A percentile compares a stretch with the other conserved stretches of the same genome.
These are phyloP conservation scores for Tethea ocularis DNA, from an alignment of 2,888 invertebrate species.

Conservation along the genomic window DNA sequence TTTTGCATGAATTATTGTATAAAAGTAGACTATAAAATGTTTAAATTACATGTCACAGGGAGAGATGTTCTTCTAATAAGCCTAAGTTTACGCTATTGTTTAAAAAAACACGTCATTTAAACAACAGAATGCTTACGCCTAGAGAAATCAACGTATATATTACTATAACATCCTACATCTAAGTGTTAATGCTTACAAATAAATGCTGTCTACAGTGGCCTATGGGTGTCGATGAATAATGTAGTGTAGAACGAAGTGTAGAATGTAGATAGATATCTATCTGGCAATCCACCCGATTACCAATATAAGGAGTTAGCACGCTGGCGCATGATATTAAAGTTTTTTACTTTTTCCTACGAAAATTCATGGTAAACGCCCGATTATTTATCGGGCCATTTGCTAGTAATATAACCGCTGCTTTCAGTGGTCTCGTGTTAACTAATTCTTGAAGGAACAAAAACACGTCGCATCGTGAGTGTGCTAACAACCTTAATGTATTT, in stretches of 20 bases:
- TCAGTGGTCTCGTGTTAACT: no score
- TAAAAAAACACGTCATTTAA: constrained; percentile 58
- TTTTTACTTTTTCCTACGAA: no score
- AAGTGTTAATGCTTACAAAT: constrained; percentile 79
- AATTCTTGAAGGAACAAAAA: no score
- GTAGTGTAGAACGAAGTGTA: neutral
- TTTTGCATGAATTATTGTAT: constrained; percentile 39
- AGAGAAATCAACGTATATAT: constrained; percentile 83
- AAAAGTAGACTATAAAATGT: constrained; percentile 30
- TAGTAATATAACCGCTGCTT: neutral
- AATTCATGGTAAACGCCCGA: no score
- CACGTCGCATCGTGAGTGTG: neutral
- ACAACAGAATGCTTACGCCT: constrained; percentile 75
- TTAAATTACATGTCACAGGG: constrained; percentile 46
- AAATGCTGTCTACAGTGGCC: constrained; percentile 77
- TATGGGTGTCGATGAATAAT: constrained; percentile 34
- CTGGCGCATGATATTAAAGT: no score
- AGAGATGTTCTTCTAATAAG: constrained; percentile 36
- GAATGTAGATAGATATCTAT: no score
- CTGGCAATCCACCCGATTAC: neutral
- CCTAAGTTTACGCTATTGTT: constrained; percentile 42
- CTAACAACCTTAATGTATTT: neutral
- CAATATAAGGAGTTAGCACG: neutral
- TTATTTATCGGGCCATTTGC: neutral
- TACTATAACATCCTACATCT: constrained; percentile 77